Base-by-base conservation (phyloP, 2,888 invertebrate genomes). In the Poecilobothrus nobilitatus region DNA sequence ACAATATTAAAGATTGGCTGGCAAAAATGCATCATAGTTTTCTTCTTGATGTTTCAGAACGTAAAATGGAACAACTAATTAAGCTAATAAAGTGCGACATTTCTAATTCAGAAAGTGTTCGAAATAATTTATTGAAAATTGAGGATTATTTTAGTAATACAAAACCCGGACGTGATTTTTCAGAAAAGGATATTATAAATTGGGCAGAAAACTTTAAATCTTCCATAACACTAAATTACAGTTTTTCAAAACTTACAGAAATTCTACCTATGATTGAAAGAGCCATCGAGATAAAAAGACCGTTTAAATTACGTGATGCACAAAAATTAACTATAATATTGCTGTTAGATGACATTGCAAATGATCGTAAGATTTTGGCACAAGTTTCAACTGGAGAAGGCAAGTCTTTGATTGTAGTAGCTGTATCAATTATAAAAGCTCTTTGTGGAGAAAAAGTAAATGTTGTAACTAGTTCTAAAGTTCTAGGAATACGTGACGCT, bases 331-430 rank as follows among this genome's bases (percentile, higher is more conserved):
- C 63, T 22, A 9, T 63, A 15, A n/a, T 63, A 9, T 22, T 22
- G 10, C 21, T 63, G 9, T 63, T 63, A 22, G n/a, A n/a, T n/a
- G n/a, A n/a, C n/a, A n/a, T n/a, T n/a, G 2, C 9, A 9, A 12
- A 27, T 63, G 22, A 63, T 6, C 2, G 12, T 7, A 63, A 63
- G 2, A 63, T 9, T 21, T 27, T 63, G 10, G 63, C 20, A 63
- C n/a, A 63, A 20, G 63, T 63, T 27, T 63, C 9, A 9, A 63
- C 63, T 5, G 63, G 63, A 9, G 63, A 63, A 63, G 63, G 63
- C 1, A 63, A 63, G 8, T 20, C 63, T 5, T 27, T 63, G 15
- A 63, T 63, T 5, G 21, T 21, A 12, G 63, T 63, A 12, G 21
- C 21, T 5, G 9, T 22, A 21, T n/a, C 63, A 3, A 63, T 21